Percentiles rank a stretch among this genome's conserved stretches.
Evolutionary conservation across 2,888 invertebrate species (phyloP).

Genomic region (Rhamnusium bicolor): DNA sequence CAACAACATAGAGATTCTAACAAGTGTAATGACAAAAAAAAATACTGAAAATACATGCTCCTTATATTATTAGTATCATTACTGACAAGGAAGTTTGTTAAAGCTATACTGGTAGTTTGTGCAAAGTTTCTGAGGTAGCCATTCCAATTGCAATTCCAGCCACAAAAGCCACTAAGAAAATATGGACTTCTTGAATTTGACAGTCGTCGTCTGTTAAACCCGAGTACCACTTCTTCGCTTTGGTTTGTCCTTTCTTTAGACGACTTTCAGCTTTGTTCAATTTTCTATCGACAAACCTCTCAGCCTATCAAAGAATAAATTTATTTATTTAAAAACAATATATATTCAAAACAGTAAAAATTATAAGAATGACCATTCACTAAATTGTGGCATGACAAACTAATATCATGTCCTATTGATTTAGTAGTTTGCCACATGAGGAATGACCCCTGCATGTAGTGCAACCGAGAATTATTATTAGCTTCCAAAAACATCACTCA

Average conservation of each 20-base stretch:
- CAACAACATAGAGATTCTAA: not conserved
- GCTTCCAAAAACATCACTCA: not conserved
- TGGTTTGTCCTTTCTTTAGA: conserved; percentile 80
- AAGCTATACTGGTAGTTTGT: not conserved
- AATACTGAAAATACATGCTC: not conserved
- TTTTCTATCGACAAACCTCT: conserved; percentile 86
- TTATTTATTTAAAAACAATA: not conserved
- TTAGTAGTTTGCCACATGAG: not conserved
- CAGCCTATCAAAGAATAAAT: conserved; percentile 75
- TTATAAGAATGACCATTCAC: not conserved
- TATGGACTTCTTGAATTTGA: conserved; percentile 83
- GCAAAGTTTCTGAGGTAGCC: conserved; percentile 61
- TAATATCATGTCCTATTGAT: too few species aligned
- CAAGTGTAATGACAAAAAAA: not conserved
- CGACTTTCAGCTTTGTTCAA: conserved; percentile 85
- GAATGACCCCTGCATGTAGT: not conserved
- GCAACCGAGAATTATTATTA: not conserved
- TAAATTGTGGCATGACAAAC: not conserved
- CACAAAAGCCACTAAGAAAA: conserved; percentile 86
- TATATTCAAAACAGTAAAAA: too few species aligned
- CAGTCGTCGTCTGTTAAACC: conserved; percentile 79
- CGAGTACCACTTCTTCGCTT: conserved; percentile 85
- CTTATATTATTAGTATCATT: not conserved
- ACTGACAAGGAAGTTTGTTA: not conserved
- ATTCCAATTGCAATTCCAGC: conserved; percentile 86